Evolutionary conservation across 2,113 vertebrate genomes (phyloP).

Genomic region (Mirounga angustirostris): DNA sequence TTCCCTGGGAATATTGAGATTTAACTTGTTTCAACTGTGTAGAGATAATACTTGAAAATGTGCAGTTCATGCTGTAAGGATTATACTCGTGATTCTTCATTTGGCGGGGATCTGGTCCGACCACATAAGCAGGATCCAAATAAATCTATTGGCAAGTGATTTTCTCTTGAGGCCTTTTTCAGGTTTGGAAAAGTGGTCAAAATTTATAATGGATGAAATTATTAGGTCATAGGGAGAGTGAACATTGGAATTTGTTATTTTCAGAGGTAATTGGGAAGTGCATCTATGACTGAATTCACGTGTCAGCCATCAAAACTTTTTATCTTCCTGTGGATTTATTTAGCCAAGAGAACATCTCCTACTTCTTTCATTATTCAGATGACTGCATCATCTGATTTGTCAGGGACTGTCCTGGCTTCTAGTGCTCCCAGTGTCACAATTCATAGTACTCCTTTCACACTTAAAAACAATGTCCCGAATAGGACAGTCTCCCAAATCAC

Average conservation of each 20-base stretch:
- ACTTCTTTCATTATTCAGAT: background rate
- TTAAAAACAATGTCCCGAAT: background rate
- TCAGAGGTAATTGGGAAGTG: slow-evolving; percentile 60
- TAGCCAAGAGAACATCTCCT: background rate
- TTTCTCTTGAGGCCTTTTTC: slow-evolving; percentile 60
- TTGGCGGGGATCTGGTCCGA: background rate
- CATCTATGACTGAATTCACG: slow-evolving; percentile 51
- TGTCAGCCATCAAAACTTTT: background rate
- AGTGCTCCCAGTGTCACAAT: background rate
- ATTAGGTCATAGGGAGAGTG: slow-evolving; percentile 25
- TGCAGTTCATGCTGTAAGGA: background rate
- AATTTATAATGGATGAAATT: slow-evolving; percentile 61
- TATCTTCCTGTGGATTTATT: background rate
- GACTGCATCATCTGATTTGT: background rate
- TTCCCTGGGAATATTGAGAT: background rate
- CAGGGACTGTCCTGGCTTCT: background rate
- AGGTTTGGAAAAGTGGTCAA: slow-evolving; percentile 51
- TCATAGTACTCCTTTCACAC: background rate
- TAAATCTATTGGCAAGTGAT: slow-evolving; percentile 44
- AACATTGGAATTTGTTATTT: slow-evolving; percentile 53
- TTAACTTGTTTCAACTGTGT: background rate
- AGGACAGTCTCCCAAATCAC: background rate
- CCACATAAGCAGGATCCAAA: background rate
- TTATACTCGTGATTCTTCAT: slow-evolving; percentile 1
- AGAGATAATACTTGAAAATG: background rate